Conservation (phyloP, 2,113 vertebrate genomes). For the Poeciliopsis turrubarensis region DNA sequence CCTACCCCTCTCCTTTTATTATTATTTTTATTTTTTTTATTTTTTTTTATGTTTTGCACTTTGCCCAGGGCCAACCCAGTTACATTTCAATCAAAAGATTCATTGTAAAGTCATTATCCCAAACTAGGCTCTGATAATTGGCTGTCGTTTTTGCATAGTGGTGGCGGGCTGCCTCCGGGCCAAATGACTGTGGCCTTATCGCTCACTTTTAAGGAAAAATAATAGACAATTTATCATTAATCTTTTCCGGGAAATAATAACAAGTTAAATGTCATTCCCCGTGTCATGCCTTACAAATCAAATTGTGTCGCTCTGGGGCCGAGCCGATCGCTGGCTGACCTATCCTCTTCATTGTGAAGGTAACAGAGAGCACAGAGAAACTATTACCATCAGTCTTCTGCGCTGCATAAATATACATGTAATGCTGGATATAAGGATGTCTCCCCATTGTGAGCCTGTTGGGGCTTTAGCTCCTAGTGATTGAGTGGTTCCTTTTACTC, state of each 20-base stretch:
- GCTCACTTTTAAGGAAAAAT: slow-evolving; percentile 86
- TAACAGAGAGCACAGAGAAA: slow-evolving; percentile 5
- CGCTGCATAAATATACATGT: slow-evolving; percentile 1
- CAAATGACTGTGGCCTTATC: slow-evolving; percentile 90
- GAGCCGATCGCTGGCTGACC: slow-evolving; percentile 61
- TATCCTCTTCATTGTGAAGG: slow-evolving; percentile 53
- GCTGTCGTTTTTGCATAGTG: slow-evolving; percentile 89
- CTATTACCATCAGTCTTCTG: slow-evolving; percentile 19
- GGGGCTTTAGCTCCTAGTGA: background rate
- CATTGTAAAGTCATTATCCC: slow-evolving; percentile 82
- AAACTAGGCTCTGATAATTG: slow-evolving; percentile 84
- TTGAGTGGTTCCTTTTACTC: background rate
- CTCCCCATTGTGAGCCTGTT: background rate
- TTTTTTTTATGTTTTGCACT: slow-evolving; percentile 53
- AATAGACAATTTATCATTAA: slow-evolving; percentile 92
- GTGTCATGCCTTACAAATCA: slow-evolving; percentile 73
- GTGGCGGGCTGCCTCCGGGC: slow-evolving; percentile 84
- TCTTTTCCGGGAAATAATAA: slow-evolving; percentile 85
- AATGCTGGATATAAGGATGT: background rate
- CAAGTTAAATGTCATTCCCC: slow-evolving; percentile 84
- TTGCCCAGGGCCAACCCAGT: slow-evolving; percentile 87
- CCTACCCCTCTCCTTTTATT: background rate
- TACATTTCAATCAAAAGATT: slow-evolving; percentile 87
- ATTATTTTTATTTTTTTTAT: slow-evolving; percentile 26
- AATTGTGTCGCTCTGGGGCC: slow-evolving; percentile 65